Evolutionary conservation across 1,140 invertebrate genomes (phyloP).

Genomic region (Homarus americanus): DNA sequence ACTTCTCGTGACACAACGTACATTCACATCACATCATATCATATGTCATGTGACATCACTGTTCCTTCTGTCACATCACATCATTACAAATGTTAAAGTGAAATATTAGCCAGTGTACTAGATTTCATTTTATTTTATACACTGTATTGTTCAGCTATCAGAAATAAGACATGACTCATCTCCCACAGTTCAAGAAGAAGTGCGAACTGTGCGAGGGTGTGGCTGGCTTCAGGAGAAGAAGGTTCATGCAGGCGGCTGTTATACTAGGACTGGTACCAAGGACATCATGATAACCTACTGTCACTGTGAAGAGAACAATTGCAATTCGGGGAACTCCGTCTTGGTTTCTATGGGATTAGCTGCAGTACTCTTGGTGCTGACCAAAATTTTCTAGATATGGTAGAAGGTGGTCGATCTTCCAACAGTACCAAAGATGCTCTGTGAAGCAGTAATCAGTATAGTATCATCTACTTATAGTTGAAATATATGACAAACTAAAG

Average conservation of each 20-base stretch:
- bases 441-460: background rate
- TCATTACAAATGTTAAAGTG: too few species aligned
- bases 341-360: constrained; percentile 48
- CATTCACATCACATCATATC: too few species aligned
- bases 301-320: constrained; percentile 55
- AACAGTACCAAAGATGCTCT: background rate
- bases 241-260: constrained; percentile 51
- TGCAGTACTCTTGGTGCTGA: constrained; percentile 40
- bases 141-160: too few species aligned
- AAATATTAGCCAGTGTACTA: too few species aligned
- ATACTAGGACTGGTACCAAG: constrained; percentile 73
- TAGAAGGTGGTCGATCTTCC: background rate
- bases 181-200: constrained; percentile 42
- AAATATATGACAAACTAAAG: background rate
- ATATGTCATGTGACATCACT: too few species aligned
- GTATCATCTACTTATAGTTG: background rate
- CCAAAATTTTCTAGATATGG: constrained; percentile 44
- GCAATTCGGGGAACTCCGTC: constrained; percentile 55
- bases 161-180: background rate
- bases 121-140: too few species aligned
- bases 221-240: constrained; percentile 69
- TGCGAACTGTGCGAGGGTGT: constrained; percentile 69
- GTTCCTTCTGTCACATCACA: too few species aligned
- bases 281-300: constrained; percentile 73
- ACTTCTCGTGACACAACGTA: too few species aligned